Evolutionary conservation across 1,140 invertebrate genomes (phyloP).

Genomic region (Pseudomyrmex concolor): DNA sequence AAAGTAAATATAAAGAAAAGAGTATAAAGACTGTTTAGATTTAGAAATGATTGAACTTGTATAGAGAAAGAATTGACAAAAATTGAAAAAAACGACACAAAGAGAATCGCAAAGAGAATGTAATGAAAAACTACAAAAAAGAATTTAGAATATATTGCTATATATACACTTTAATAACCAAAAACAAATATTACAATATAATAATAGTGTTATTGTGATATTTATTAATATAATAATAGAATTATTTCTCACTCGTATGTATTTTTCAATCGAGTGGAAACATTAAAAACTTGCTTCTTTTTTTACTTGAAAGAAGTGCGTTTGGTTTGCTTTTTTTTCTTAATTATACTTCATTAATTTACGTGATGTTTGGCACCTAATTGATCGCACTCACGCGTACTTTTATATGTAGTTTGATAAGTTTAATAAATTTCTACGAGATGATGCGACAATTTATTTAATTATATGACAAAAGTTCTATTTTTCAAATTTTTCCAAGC

Average conservation of each 20-base stretch:
- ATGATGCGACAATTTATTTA: too few species aligned
- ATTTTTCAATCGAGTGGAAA: conserved; percentile 84
- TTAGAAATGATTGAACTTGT: too few species aligned
- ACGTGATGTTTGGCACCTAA: conserved; percentile 71
- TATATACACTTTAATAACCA: conserved; percentile 86
- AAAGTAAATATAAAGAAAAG: too few species aligned
- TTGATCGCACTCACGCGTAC: conserved; percentile 69
- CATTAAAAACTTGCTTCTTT: conserved; percentile 81
- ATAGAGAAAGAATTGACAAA: too few species aligned
- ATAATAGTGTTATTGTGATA: conserved; percentile 84
- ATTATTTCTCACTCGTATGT: conserved; percentile 82
- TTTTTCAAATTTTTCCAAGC: too few species aligned
- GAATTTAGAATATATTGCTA: conserved; percentile 81
- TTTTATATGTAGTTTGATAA: background rate
- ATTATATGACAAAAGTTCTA: too few species aligned
- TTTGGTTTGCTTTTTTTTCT: conserved; percentile 68
- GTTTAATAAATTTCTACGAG: too few species aligned
- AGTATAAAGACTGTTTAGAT: too few species aligned
- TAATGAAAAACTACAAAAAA: conserved; percentile 45
- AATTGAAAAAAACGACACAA: background rate
- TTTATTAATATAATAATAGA: conserved; percentile 78
- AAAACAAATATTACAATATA: conserved; percentile 85
- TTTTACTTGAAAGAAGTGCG: conserved; percentile 79
- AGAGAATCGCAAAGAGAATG: background rate
- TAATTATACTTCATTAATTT: conserved; percentile 79